Evolutionary conservation across 2,888 invertebrate species (phyloP), one percentile per base, ranked within the genome.

Genomic region (Sphaerolaimus hirsutus): DNA sequence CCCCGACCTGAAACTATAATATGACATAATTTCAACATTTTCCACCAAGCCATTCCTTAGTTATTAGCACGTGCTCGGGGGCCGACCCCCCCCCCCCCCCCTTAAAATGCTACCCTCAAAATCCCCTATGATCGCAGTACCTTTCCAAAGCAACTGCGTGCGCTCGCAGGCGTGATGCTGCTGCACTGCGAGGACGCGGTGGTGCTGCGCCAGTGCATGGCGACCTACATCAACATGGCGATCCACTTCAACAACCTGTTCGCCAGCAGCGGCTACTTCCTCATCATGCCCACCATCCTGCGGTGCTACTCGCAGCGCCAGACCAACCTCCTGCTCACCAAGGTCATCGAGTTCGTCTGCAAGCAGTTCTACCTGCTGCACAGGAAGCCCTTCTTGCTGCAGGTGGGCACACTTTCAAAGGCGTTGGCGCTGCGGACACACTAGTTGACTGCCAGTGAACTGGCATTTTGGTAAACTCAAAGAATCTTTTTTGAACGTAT

Each of bases 201-300:
- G 48, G 82, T 97, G 56, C 74, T 97, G 49, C 73, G 97, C 61
- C 83, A 84, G 63, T 89, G 91, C 23, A 81, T 89, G 67, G 89
- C 93, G 0, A 87, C 89, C 0, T 91, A 86, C 59, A 86, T 99
- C 50, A 93, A 93, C 65, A 89, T 87, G 1, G 84, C 86, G 0
- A 83, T 84, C 57, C 89, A 93, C 68, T 97, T 97, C 66, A 93
- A 91, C 68, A 91, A 89, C 62, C 86, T 97, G 52, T 97, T 97
- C 66, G 86, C 91, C 1, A 84, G 83, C 14, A 91, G 89, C 62
- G 91, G 91, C 21, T 97, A 91, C 64, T 72, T 93, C 46, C 72
- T 91, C 56, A 89, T 99, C 54, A 91, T 97, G 82, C 97, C 97
- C 23, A 89, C 93, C 0, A 68, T 99, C 25, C 69, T 97, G 43